Evolutionary conservation across 1,140 invertebrate species (phyloP).

Genomic region (Odontomachus brunneus): DNA sequence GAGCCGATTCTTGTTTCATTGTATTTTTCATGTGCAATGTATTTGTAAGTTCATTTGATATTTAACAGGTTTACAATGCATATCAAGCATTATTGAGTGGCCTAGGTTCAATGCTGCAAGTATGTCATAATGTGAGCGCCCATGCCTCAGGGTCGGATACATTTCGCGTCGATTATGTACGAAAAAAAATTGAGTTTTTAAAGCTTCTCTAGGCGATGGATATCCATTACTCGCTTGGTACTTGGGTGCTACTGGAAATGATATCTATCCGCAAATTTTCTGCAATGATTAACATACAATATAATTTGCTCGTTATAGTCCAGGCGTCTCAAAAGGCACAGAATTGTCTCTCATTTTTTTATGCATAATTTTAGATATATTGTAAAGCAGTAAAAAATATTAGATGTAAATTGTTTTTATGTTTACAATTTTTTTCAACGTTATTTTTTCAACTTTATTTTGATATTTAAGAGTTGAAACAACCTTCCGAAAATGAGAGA

Average conservation of each 20-base stretch:
- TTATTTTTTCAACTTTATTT: too few relatives aligned
- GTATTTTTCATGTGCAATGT: slow-evolving; percentile 35
- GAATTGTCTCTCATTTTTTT: too few relatives aligned
- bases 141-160: slow-evolving; percentile 74
- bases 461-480: too few relatives aligned
- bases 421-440: not conserved
- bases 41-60: slow-evolving; percentile 60
- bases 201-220: slow-evolving; percentile 66
- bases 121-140: slow-evolving; percentile 87
- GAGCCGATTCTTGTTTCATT: not conserved
- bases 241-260: slow-evolving; percentile 78
- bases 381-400: not conserved
- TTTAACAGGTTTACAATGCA: slow-evolving; percentile 89
- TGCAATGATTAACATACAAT: slow-evolving; percentile 66
- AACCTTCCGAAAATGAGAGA: not conserved
- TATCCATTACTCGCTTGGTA: slow-evolving; percentile 79
- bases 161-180: slow-evolving; percentile 84
- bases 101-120: slow-evolving; percentile 89
- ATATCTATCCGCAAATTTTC: slow-evolving; percentile 57
- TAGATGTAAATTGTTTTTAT: not conserved
- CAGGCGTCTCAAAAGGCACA: slow-evolving; percentile 18
- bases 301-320: slow-evolving; percentile 50
- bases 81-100: slow-evolving; percentile 90
- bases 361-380: too few relatives aligned
- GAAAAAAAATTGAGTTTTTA: slow-evolving; percentile 74